These are phyloP conservation scores for Antidorcas marsupialis DNA, from an alignment of 2,113 vertebrate species.

Conservation along the genomic window DNA sequence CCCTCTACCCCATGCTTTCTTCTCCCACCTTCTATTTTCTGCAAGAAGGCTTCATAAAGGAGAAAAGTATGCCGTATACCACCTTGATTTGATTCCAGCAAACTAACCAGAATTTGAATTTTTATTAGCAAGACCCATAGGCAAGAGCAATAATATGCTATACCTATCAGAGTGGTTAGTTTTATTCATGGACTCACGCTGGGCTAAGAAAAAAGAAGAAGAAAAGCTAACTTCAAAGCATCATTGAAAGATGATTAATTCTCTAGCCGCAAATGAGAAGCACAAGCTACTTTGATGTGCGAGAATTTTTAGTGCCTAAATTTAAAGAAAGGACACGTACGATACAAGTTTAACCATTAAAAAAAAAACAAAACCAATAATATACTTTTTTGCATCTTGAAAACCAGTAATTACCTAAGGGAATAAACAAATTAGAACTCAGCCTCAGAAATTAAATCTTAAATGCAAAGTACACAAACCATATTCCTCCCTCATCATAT, in stretches of 20 bases:
- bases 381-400: slow-evolving; percentile 17
- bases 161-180: slow-evolving; percentile 12
- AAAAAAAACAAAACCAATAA: not conserved
- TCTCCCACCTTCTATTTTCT: not conserved
- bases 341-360: slow-evolving; percentile 8
- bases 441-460: slow-evolving; percentile 16
- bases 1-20: not conserved
- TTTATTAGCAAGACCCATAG: slow-evolving; percentile 60
- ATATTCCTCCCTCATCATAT: not conserved
- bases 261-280: slow-evolving; percentile 45
- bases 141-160: slow-evolving; percentile 42
- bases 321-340: slow-evolving; percentile 44
- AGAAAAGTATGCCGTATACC: not conserved
- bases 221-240: slow-evolving; percentile 67
- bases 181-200: slow-evolving; percentile 72
- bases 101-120: slow-evolving; percentile 56
- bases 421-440: slow-evolving; percentile 56
- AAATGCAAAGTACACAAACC: slow-evolving; percentile 23
- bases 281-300: slow-evolving; percentile 55
- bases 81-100: slow-evolving; percentile 20
- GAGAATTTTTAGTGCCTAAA: slow-evolving; percentile 29
- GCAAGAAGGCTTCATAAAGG: not conserved
- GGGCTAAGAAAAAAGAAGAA: not conserved
- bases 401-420: slow-evolving; percentile 42
- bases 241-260: slow-evolving; percentile 63